Evolutionary conservation across 2,888 invertebrate species (phyloP).

Genomic region (Leucophenga maculata): DNA sequence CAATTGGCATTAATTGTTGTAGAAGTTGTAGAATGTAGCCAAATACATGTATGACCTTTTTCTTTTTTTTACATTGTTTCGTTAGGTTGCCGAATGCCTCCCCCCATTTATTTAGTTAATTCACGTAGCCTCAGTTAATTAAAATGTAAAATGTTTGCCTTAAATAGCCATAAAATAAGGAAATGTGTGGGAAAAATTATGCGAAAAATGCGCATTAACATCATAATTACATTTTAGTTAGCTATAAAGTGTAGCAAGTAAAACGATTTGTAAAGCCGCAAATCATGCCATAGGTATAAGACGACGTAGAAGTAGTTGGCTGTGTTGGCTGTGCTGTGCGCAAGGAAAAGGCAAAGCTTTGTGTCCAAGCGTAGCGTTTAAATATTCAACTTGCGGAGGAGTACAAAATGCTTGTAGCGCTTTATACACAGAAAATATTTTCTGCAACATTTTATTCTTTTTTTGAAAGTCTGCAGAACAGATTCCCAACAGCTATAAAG

Average conservation of each 20-base stretch:
- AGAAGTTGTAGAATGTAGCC: not conserved
- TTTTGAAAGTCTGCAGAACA: too few species aligned
- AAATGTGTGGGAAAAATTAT: too few species aligned
- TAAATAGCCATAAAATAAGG: too few species aligned
- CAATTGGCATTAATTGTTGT: slow-evolving; percentile 7
- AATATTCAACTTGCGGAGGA: not conserved
- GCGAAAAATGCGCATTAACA: slow-evolving; percentile 14
- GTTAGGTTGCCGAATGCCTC: too few species aligned
- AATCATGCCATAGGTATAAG: not conserved
- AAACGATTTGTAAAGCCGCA: slow-evolving; percentile 8
- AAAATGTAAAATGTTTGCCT: not conserved
- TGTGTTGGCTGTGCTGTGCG: not conserved
- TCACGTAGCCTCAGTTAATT: slow-evolving; percentile 1
- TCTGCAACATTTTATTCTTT: too few species aligned
- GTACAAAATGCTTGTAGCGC: not conserved
- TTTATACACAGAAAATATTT: too few species aligned
- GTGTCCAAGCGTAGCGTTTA: not conserved
- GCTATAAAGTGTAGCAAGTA: not conserved
- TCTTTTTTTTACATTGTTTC: not conserved
- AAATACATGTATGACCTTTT: not conserved
- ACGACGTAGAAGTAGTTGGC: not conserved
- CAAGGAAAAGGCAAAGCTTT: not conserved
- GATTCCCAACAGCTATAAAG: too few species aligned
- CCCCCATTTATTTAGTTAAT: not conserved
- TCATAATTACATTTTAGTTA: slow-evolving; percentile 15